Percentiles rank a stretch among this genome's conserved stretches.
phyloP scores from a whole-genome alignment of 2,797 vertebrate genomes.

The Nasua narica region DNA sequence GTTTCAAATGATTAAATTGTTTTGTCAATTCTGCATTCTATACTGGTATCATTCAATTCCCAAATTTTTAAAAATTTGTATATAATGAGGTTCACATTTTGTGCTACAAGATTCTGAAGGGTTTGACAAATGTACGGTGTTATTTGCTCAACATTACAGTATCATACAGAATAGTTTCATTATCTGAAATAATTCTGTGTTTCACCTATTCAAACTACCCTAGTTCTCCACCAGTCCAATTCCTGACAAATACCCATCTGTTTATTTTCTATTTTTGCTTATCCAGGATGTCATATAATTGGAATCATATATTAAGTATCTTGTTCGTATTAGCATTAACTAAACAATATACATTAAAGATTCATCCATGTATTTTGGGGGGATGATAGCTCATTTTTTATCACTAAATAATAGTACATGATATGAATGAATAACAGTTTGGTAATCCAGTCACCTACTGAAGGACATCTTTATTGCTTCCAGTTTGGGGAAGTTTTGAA shows the following conservation, averaged over 20 bases:
- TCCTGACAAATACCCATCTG: not conserved
- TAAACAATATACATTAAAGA: not conserved
- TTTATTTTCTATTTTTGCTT: not conserved
- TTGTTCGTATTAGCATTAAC: not conserved
- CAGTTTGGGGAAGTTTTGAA: not conserved
- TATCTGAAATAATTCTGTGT: not conserved
- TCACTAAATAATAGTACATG: not conserved
- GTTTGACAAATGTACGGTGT: not conserved
- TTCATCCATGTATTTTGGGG: not conserved
- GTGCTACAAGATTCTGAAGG: not conserved
- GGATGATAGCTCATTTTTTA: not conserved
- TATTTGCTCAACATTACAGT: not conserved
- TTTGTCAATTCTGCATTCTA: not conserved
- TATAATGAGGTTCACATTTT: not conserved
- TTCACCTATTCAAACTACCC: not conserved
- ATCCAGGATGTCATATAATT: not conserved
- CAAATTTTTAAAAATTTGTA: not conserved
- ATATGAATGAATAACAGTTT: not conserved
- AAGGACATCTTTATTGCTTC: not conserved
- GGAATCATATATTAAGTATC: not conserved
- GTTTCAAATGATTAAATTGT: not conserved
- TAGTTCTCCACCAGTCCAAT: accelerated
- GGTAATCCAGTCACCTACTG: not conserved
- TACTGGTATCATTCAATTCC: not conserved
- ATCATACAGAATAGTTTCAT: not conserved